Percentiles rank a stretch among this genome's conserved stretches.
phyloP scores from a whole-genome alignment of 1,140 invertebrate species.

The Microplitis demolitor region DNA sequence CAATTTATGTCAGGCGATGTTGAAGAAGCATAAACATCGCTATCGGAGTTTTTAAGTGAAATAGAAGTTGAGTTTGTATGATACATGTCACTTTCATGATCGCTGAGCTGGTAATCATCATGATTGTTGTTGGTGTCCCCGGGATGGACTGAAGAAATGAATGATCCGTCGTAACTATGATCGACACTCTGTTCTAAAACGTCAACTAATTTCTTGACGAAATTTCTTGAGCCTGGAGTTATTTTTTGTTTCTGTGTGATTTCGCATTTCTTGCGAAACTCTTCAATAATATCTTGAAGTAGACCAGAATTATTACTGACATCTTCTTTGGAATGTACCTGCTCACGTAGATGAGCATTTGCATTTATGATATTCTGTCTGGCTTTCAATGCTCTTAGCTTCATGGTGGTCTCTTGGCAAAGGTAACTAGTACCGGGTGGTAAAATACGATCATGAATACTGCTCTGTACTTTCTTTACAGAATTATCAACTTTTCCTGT shows the following conservation, averaged over 20 bases:
- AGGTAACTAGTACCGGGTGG: no score
- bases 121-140: background rate
- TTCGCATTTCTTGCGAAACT: conserved; percentile 21
- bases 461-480: no score
- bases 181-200: conserved; percentile 16
- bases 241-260: background rate
- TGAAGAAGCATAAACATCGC: background rate
- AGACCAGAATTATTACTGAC: background rate
- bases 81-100: background rate
- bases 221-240: background rate
- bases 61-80: background rate
- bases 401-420: no score
- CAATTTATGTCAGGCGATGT: background rate
- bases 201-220: conserved; percentile 29
- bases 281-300: conserved; percentile 26
- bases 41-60: background rate
- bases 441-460: no score
- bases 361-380: no score
- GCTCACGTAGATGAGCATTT: no score
- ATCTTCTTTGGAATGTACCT: no score
- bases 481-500: no score
- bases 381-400: no score
- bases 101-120: background rate
- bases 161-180: background rate
- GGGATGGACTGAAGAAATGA: background rate